Evolutionary conservation across 2,113 vertebrate genomes (phyloP), one percentile per base, ranked within the genome.

Genomic region (Anarrhichthys ocellatus): DNA sequence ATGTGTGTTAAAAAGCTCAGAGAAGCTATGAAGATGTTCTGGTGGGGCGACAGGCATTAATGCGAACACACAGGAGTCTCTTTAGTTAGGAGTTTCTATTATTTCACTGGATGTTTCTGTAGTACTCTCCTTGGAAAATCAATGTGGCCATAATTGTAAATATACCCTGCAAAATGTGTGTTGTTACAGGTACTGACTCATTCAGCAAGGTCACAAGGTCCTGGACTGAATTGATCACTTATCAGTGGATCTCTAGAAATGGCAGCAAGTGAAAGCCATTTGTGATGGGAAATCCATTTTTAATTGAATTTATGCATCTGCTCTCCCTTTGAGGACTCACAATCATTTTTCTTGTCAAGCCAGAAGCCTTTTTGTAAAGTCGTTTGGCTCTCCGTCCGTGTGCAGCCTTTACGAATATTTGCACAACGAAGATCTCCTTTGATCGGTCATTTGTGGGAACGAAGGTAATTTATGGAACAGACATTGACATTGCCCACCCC

Each of bases 211-310:
- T 86, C 80, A 74, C 74, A 80, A 78, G 87, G 88, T 91, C 83
- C 71, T 0, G 52, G 76, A 24, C 63, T 67, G 50, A 79, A 89
- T 83, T 88, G 83, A 93, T 90, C 76, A 40, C 76, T 80, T 85
- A 88, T 88, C 78, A 46, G 78, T 29, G 42, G 77, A 78, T 83
- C 92, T 88, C 90, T 82, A 73, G 42, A 83, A 86, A 89, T 79
- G 82, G 48, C 69, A 46, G 58, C 15, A 4, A 78, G 81, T 68
- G 69, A 88, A 78, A 88, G 82, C 75, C 29, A 54, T 90, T 85
- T 87, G 87, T 80, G 84, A 92, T 88, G 80, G 88, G 44, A 89
- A 93, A 94, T 92, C 86, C 67, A 91, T 91, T 87, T 89, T 87
- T 79, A 81, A 92, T 89, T 86, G 84, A 70, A 78, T 87, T 69